A percentile compares a stretch with the other conserved stretches of the same genome.
phyloP scores from a whole-genome alignment of 1,140 invertebrate genomes.

The fruit fly (Drosophila melanogaster) region Release_6_plus_ISO1_MT NT_033779.5:1984001-1984500 shows the following conservation, averaged over 20 bases:
- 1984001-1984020: constrained; percentile 23
- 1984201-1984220: constrained; percentile 95
- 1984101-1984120: constrained; percentile 95
- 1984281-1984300: constrained; percentile 95
- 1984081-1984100: constrained; percentile 95
- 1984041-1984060: constrained; percentile 96
- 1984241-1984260: constrained; percentile 96
- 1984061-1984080: constrained; percentile 96
- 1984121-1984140: constrained; percentile 94
- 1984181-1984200: neutral
- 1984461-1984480: neutral
- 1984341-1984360: constrained; percentile 92
- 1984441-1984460: constrained; percentile 10
- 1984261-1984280: constrained; percentile 95
- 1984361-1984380: constrained; percentile 88
- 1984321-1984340: constrained; percentile 96
- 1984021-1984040: constrained; percentile 89
- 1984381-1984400: constrained; percentile 87
- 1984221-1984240: constrained; percentile 96
- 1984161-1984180: neutral
- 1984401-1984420: constrained; percentile 57
- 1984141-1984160: constrained; percentile 86
- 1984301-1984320: constrained; percentile 98
- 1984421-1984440: constrained; percentile 44
- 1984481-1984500: neutral